These are phyloP conservation scores for Hirtodrosophila confusa DNA, from an alignment of 2,888 invertebrate genomes.

Conservation along the genomic window DNA sequence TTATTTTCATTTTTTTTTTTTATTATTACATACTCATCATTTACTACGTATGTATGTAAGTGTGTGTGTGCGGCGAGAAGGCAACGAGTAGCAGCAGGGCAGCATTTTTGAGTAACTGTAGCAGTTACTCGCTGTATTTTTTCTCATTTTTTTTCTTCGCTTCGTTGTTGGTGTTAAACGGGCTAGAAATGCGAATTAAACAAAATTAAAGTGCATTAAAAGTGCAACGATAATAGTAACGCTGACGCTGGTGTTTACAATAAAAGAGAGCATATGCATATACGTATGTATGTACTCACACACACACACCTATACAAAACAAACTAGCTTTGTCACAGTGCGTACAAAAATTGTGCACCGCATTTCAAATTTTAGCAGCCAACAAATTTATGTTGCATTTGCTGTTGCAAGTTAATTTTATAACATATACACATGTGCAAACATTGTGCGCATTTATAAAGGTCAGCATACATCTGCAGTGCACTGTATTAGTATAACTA, in stretches of 20 bases:
- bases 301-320: conserved; percentile 27
- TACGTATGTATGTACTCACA: conserved; percentile 8
- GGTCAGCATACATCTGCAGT: conserved; percentile 34
- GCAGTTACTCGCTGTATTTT: conserved; percentile 53
- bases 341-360: conserved; percentile 33
- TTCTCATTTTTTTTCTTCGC: conserved; percentile 31
- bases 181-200: conserved; percentile 19
- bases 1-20: conserved; percentile 54
- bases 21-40: conserved; percentile 27
- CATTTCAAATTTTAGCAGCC: conserved; percentile 3
- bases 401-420: conserved; percentile 3
- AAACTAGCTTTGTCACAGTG: conserved; percentile 36
- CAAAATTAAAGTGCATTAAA: conserved; percentile 23
- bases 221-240: conserved; percentile 23
- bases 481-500: conserved; percentile 25
- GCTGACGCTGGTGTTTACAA: conserved; percentile 32
- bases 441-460: conserved; percentile 1
- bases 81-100: conserved; percentile 56
- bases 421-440: conserved; percentile 5
- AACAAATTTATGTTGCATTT: not conserved
- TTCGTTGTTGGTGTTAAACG: conserved; percentile 43
- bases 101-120: conserved; percentile 61
- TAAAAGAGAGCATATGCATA: conserved; percentile 4
- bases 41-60: conserved; percentile 36
- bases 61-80: conserved; percentile 49